Conservation (phyloP, 2,888 invertebrate genomes). For the Macropis europaea region DNA sequence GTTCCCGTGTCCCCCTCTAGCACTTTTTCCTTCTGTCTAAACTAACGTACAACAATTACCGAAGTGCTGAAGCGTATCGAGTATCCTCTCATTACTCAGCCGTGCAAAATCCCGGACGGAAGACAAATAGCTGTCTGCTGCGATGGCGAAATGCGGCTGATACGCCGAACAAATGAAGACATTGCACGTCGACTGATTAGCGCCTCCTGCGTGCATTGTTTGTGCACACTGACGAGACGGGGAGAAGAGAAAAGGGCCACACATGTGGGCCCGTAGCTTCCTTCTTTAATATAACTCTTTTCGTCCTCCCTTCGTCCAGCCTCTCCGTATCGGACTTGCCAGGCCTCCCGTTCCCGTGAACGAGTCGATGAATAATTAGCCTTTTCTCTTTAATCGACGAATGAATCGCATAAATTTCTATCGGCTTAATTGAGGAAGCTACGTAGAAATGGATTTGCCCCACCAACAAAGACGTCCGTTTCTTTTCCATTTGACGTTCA, state of each 20-base stretch:
- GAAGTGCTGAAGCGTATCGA: conserved; percentile 49
- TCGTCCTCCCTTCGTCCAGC: background rate
- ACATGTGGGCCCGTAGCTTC: conserved; percentile 15
- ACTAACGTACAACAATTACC: conserved; percentile 50
- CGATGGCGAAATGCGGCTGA: conserved; percentile 60
- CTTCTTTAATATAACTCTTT: conserved; percentile 35
- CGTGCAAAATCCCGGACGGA: conserved; percentile 65
- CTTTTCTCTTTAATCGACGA: conserved; percentile 40
- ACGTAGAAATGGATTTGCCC: conserved; percentile 38
- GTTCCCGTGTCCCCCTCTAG: background rate
- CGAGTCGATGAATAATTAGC: conserved; percentile 54
- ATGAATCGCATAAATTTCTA: conserved; percentile 43
- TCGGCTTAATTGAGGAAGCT: conserved; percentile 57
- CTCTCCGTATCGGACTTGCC: background rate
- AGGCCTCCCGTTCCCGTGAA: conserved; percentile 16
- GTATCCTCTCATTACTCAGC: conserved; percentile 43
- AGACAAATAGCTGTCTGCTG: conserved; percentile 69
- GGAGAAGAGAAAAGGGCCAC: conserved; percentile 18
- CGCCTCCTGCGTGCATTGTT: conserved; percentile 49
- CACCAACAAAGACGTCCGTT: conserved; percentile 27
- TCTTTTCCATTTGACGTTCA: conserved; percentile 9
- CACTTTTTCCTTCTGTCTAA: background rate
- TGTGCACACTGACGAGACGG: background rate
- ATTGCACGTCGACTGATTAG: conserved; percentile 70
- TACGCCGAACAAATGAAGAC: conserved; percentile 69